These are phyloP conservation scores for Gallinago solitaria DNA, from an alignment of 2,797 vertebrate genomes.

Conservation along the genomic window DNA sequence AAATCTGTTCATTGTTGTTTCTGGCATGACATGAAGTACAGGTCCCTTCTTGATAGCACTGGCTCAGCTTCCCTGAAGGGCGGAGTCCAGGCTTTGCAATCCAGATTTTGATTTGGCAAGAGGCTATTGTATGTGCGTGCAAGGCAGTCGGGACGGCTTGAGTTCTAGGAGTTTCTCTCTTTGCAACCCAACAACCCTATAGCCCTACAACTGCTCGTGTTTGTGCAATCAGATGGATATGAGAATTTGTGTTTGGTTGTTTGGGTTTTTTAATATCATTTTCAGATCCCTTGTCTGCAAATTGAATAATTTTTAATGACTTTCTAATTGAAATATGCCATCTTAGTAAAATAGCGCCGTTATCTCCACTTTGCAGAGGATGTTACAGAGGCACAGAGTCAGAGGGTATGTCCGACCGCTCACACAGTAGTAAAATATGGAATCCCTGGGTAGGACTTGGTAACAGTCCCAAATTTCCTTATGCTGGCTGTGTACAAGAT, in stretches of 20 bases:
- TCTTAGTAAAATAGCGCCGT: background rate
- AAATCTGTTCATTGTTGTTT: background rate
- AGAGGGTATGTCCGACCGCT: background rate
- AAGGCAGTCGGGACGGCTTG: accelerated
- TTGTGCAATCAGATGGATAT: background rate
- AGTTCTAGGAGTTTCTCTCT: background rate
- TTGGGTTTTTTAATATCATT: background rate
- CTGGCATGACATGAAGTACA: background rate
- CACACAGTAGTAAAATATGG: background rate
- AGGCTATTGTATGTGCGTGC: background rate
- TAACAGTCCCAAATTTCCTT: background rate
- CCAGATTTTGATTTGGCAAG: background rate
- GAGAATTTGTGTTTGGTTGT: background rate
- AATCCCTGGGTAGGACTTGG: background rate
- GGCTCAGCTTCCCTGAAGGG: background rate
- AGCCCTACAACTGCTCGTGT: background rate
- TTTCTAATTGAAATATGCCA: background rate
- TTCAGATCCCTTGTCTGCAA: background rate
- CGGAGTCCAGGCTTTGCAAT: background rate
- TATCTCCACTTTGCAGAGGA: background rate
- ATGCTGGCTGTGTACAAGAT: background rate
- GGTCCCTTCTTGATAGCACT: background rate
- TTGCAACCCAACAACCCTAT: background rate
- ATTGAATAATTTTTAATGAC: background rate
- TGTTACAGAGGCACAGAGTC: background rate